phyloP scores from a whole-genome alignment of 2,797 vertebrate species.

The Ctenopoma kingsleyae region DNA sequence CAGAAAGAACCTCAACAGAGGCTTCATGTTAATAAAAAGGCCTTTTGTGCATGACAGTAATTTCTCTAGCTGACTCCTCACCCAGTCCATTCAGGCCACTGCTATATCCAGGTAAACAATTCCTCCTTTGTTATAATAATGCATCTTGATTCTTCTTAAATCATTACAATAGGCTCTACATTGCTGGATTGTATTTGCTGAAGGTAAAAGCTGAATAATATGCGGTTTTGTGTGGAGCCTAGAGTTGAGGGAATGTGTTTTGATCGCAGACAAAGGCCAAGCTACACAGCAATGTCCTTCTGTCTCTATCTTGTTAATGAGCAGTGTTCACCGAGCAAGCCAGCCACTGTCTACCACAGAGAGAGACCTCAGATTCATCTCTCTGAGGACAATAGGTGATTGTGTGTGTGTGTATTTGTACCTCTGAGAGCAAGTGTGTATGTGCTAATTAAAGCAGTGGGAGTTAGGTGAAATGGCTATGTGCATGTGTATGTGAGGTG shows the following conservation, averaged over 20 bases:
- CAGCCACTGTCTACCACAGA: slow-evolving; percentile 80
- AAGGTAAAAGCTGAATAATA: slow-evolving; percentile 81
- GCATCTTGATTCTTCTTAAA: slow-evolving; percentile 77
- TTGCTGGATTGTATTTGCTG: slow-evolving; percentile 70
- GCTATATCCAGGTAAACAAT: slow-evolving; percentile 78
- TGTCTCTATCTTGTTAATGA: slow-evolving; percentile 85
- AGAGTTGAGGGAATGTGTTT: slow-evolving; percentile 79
- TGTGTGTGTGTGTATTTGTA: slow-evolving; percentile 71
- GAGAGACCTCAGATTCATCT: slow-evolving; percentile 86
- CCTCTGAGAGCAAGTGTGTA: slow-evolving; percentile 69
- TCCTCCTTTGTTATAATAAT: slow-evolving; percentile 76
- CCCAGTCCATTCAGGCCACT: slow-evolving; percentile 71
- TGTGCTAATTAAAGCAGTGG: slow-evolving; percentile 86
- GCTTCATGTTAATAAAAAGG: slow-evolving; percentile 70
- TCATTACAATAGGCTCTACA: slow-evolving; percentile 71
- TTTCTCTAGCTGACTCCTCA: slow-evolving; percentile 76
- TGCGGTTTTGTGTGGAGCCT: slow-evolving; percentile 73
- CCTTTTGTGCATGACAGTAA: slow-evolving; percentile 74
- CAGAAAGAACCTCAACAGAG: slow-evolving; percentile 49
- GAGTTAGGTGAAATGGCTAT: slow-evolving; percentile 74
- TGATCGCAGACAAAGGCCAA: slow-evolving; percentile 84
- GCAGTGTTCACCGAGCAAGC: slow-evolving; percentile 79
- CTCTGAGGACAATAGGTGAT: slow-evolving; percentile 85
- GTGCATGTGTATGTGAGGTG: slow-evolving; percentile 67
- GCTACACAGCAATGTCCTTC: slow-evolving; percentile 79